Base-by-base conservation (phyloP, 2,797 vertebrate species). In the Peromyscus attwateri region DNA sequence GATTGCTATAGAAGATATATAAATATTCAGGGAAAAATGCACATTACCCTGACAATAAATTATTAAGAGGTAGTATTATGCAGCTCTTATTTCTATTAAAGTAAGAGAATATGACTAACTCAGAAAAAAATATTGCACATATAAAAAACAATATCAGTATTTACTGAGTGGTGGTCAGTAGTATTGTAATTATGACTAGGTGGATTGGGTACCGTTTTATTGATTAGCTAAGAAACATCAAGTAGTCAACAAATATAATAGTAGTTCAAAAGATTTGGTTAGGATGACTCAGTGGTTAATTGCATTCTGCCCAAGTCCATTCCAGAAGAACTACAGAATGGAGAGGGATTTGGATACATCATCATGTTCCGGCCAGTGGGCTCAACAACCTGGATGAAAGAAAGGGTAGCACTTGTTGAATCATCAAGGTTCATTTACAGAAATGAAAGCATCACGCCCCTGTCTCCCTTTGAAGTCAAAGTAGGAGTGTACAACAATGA, bases 391-490 rank as follows among this genome's bases (percentile, higher is more conserved):
- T 99, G 99, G 99, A 99, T 98, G 91, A 99, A 99, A 96, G 98
- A 99, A 2, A 99, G 98, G n/a, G 98, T 99, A 96, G 98, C 98
- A 1, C 99, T 99, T 0, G 98, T 98, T 46, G 99, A 99, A 64
- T 98, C 99, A 1, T 99, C 98, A 4, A 98, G 97, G 98, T 99
- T 99, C 2, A 29, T 99, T 73, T 99, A 99, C 66, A 99, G 98
- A 97, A 99, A 99, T 0, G 99, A 99, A 90, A 99, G 99, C 89
- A 96, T 99, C 73, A 97, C 95, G 0, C 99, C 99, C 0, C 98
- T 99, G 34, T 99, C 99, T 34, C 99, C 98, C 80, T 99, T 99
- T n/a, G 99, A 99, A 98, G 99, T 99, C 91, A 99, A 99, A 97
- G 99, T 99, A 80, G 99, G 99, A 0, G 99, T 99, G 64, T 99